Base-by-base conservation (phyloP, 2,113 vertebrate species). In the Oryzias curvinotus region DNA sequence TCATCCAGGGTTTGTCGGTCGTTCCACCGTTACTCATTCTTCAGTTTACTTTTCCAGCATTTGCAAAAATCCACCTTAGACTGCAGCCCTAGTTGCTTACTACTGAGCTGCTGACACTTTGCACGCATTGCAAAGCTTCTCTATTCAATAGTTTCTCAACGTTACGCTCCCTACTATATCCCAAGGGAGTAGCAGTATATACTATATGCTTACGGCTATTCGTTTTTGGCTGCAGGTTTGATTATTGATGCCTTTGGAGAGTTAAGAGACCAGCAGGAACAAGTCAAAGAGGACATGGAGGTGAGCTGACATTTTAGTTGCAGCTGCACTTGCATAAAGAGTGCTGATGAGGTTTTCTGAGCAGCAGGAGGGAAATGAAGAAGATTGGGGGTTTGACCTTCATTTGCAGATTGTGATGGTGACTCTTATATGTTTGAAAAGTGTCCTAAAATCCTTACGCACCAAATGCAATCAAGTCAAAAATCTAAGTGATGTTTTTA, bases 241-340 rank as follows among this genome's bases (percentile, higher is more conserved):
- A 99, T 99, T 74, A 99, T 99, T 57, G 97, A 99, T 89, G 97
- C 97, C 50, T 99, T 99, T 80, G 97, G 97, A 76, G 97, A 99
- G 83, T 86, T 99, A 63, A 94, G 97, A 93, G 97, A 99, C 85
- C 97, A 99, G 79, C 97, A 99, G 83, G 97, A 99, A 69, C 97
- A 99, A 92, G 97, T 99, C 42, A 93, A 96, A 85, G 97, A 99
- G 86, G 97, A 99, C 71, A 99, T 99, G 96, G 97, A 99, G 95
- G 97, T 99, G 92, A 88, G 82, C 60, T 30, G 15, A 46, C 13
- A 54, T 63, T 4, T 71, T 4, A 60, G 54, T 60, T 21, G 65
- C 36, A 54, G 41, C 12, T 16, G 3, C 18, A 26, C 3, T 5
- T 15, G 25, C 5, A 7, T 18, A 44, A 28, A 19, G 8, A 53